Evolutionary conservation across 2,113 vertebrate genomes (phyloP).

Genomic region (Corythaixoides concolor): DNA sequence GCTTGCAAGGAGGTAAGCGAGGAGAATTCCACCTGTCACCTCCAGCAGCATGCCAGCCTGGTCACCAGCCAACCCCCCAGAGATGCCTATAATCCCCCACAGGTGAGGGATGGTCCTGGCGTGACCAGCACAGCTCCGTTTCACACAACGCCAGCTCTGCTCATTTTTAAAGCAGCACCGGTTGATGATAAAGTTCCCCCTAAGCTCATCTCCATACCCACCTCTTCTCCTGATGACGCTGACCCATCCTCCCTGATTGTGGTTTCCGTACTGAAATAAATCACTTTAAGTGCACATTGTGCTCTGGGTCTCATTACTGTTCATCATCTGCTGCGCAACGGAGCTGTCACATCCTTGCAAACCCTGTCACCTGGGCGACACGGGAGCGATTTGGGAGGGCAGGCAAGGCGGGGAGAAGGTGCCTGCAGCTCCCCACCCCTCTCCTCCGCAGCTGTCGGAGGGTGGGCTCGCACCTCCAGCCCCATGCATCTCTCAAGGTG

Average conservation of each 20-base stretch:
- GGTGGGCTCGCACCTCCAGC: neutral
- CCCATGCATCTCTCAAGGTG: accelerated
- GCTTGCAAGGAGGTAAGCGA: neutral
- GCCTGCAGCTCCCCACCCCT: neutral
- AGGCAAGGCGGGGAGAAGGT: neutral
- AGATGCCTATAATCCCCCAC: neutral
- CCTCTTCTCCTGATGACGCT: slow-evolving; percentile 7
- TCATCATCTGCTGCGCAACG: neutral
- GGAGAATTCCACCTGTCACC: neutral
- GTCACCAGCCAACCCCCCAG: neutral
- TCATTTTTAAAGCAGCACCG: neutral
- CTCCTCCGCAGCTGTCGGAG: accelerated
- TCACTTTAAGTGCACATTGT: slow-evolving; percentile 2
- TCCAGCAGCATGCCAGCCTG: neutral
- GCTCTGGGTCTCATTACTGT: slow-evolving; percentile 20
- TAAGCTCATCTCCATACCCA: slow-evolving; percentile 2
- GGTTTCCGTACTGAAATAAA: slow-evolving; percentile 19
- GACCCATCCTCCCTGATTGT: slow-evolving; percentile 29
- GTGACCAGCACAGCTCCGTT: neutral
- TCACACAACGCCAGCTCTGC: neutral
- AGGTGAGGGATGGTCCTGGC: neutral
- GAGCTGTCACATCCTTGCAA: slow-evolving; percentile 6
- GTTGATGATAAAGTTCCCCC: neutral
- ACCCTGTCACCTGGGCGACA: neutral
- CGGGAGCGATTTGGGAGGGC: neutral